Conservation (phyloP, 2,888 invertebrate species). For the Folsomia manolachei region DNA sequence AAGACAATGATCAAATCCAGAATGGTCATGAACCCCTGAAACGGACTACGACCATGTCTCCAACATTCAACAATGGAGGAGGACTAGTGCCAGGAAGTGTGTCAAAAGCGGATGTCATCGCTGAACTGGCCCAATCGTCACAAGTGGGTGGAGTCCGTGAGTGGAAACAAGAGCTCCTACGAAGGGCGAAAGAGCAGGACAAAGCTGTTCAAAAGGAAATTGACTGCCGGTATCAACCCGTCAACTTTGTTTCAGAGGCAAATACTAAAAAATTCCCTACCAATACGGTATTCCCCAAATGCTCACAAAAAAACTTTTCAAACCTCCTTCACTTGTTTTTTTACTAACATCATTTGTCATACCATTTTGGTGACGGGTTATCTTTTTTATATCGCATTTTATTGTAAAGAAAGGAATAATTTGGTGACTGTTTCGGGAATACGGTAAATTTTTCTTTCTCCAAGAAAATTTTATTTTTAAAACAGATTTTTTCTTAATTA, state of each 20-base stretch:
- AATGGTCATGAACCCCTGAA: slow-evolving; percentile 33
- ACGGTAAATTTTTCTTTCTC: neutral
- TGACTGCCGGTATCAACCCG: slow-evolving; percentile 76
- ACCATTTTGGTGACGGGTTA: too few species aligned
- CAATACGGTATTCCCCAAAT: neutral
- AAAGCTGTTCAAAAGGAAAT: slow-evolving; percentile 79
- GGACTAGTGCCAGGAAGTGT: slow-evolving; percentile 26
- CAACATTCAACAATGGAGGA: neutral
- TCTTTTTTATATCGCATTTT: too few species aligned
- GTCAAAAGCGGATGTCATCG: slow-evolving; percentile 62
- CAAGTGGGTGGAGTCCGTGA: slow-evolving; percentile 85
- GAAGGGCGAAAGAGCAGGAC: slow-evolving; percentile 80
- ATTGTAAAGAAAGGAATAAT: too few species aligned
- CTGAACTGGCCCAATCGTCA: slow-evolving; percentile 61
- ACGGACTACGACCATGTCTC: slow-evolving; percentile 31
- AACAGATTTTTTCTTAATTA: too few species aligned
- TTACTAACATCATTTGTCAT: too few species aligned
- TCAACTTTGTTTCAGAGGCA: slow-evolving; percentile 83
- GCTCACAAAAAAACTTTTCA: too few species aligned
- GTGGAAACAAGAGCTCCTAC: slow-evolving; percentile 71
- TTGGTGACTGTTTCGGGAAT: too few species aligned
- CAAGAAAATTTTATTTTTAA: neutral
- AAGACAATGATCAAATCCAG: neutral
- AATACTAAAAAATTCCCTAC: neutral
- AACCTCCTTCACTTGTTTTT: too few species aligned